Evolutionary conservation across 2,113 vertebrate genomes (phyloP).

Genomic region (Upupa epops): DNA sequence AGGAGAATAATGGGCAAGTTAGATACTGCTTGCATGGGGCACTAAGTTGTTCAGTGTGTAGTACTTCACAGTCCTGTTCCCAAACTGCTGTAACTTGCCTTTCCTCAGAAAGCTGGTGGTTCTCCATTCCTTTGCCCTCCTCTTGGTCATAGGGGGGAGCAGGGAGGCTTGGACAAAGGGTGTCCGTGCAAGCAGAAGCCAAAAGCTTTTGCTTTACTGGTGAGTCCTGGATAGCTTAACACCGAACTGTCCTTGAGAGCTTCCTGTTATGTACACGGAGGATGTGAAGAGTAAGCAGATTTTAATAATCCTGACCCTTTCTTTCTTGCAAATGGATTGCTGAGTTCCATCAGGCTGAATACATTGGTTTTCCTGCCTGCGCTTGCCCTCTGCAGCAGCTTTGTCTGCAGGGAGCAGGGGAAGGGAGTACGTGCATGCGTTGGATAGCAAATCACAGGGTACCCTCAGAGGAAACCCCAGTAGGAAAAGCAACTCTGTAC

Average conservation of each 20-base stretch:
- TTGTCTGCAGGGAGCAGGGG: not conserved
- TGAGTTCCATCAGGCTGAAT: not conserved
- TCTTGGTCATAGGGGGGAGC: accelerated
- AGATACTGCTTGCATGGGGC: not conserved
- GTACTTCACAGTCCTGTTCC: not conserved
- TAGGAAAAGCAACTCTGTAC: not conserved
- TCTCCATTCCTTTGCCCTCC: not conserved
- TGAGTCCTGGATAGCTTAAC: not conserved
- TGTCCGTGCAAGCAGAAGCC: not conserved
- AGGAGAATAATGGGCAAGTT: not conserved
- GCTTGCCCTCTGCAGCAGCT: accelerated
- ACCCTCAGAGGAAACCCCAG: not conserved
- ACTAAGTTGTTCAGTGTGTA: not conserved
- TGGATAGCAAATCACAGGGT: not conserved
- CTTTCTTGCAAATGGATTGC: not conserved
- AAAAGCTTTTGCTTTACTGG: not conserved
- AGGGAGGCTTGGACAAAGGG: not conserved
- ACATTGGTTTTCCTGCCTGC: not conserved
- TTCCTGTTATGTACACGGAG: not conserved
- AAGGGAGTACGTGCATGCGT: accelerated
- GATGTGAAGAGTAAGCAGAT: not conserved
- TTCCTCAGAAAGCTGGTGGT: not conserved
- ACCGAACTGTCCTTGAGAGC: not conserved
- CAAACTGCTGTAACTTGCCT: not conserved
- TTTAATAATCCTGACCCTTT: not conserved